A percentile compares a stretch with the other conserved stretches of the same genome.
phyloP scores from a whole-genome alignment of 1,140 invertebrate genomes.

The Tribolium madens region DNA sequence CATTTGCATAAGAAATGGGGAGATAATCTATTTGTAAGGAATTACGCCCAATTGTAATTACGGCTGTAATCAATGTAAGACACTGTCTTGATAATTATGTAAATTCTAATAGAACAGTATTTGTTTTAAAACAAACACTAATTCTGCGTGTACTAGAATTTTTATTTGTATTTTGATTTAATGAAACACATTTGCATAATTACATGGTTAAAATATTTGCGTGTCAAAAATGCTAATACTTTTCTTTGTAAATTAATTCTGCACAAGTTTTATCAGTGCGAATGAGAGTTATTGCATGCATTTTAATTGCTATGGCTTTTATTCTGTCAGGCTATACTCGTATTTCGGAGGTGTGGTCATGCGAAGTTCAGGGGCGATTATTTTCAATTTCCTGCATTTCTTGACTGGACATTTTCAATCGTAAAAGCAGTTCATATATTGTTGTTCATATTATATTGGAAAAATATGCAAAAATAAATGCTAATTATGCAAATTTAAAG shows the following conservation, averaged over 20 bases:
- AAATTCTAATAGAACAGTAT: constrained; percentile 3
- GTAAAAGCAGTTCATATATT: not conserved
- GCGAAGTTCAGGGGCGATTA: constrained; percentile 2
- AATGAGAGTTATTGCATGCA: not conserved
- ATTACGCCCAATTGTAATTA: constrained; percentile 23
- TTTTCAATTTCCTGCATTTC: constrained; percentile 15
- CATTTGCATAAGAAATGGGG: constrained; percentile 30
- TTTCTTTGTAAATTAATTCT: not conserved
- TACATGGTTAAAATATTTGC: not conserved
- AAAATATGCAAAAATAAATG: constrained; percentile 4
- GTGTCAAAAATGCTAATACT: not conserved
- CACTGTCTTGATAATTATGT: constrained; percentile 10
- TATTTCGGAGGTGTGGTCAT: constrained; percentile 19
- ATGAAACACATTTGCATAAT: not conserved
- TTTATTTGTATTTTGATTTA: too few species aligned
- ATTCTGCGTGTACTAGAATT: not conserved
- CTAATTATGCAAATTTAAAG: not conserved
- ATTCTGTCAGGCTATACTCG: not conserved
- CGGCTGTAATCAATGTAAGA: constrained; percentile 14
- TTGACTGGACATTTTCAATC: not conserved
- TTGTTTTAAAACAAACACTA: constrained; percentile 3
- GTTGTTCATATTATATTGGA: not conserved
- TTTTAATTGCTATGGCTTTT: constrained; percentile 1
- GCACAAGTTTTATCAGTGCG: not conserved
- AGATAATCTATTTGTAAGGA: constrained; percentile 33